phyloP scores from a whole-genome alignment of 2,113 vertebrate species.

The Dasyprocta punctata region DNA sequence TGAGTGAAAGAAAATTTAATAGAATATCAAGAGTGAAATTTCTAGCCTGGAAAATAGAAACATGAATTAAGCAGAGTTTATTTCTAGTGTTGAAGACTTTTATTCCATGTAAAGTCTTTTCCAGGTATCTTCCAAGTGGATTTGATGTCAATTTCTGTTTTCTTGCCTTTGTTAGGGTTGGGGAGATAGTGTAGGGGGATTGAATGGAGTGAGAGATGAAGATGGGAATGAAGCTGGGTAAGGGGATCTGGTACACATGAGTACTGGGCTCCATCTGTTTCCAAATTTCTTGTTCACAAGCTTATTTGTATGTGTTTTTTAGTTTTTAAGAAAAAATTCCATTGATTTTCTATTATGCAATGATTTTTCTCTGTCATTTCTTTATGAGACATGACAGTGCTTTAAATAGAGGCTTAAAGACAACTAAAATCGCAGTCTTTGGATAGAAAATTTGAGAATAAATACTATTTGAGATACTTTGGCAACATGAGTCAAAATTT shows the following conservation, averaged over 20 bases:
- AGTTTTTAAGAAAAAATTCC: neutral
- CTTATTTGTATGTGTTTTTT: neutral
- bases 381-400: neutral
- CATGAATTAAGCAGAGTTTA: neutral
- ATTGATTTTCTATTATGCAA: neutral
- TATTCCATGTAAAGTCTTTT: neutral
- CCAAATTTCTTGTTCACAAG: neutral
- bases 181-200: accelerated
- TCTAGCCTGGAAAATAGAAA: neutral
- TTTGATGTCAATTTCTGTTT: neutral
- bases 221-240: accelerated
- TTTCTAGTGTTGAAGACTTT: neutral
- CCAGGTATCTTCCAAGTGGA: neutral
- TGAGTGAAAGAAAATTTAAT: neutral
- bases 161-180: neutral
- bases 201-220: accelerated
- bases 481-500: neutral
- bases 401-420: neutral
- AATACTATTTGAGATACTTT: neutral
- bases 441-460: neutral
- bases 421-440: neutral
- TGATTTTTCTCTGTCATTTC: neutral
- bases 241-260: accelerated
- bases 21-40: neutral
- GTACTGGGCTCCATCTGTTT: neutral